phyloP scores from a whole-genome alignment of 2,888 invertebrate genomes.

The Chloroclysta siterata region DNA sequence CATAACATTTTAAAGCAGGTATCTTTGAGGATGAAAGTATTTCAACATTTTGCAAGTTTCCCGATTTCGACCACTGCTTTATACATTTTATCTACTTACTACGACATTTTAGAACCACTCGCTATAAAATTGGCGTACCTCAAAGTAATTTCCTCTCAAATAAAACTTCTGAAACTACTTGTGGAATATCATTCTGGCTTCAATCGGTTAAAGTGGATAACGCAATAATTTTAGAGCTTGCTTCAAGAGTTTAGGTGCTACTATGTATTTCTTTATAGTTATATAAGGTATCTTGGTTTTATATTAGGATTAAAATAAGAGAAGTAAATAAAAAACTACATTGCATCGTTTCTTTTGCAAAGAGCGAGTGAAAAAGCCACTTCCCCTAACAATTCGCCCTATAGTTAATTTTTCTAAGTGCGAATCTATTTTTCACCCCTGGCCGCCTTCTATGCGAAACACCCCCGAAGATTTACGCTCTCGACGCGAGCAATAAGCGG shows the following conservation, averaged over 20 bases:
- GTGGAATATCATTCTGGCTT: slow-evolving; percentile 34
- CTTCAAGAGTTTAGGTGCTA: slow-evolving; percentile 8
- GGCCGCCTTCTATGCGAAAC: slow-evolving; percentile 59
- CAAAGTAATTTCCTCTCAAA: slow-evolving; percentile 37
- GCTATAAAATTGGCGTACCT: slow-evolving; percentile 39
- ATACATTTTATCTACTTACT: slow-evolving; percentile 34
- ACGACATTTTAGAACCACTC: slow-evolving; percentile 37
- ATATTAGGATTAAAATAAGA: not conserved
- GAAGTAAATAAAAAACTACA: not conserved
- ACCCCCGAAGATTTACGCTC: slow-evolving; percentile 74
- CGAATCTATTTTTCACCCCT: slow-evolving; percentile 75
- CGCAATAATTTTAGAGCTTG: slow-evolving; percentile 25
- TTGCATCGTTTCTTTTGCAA: slow-evolving; percentile 1
- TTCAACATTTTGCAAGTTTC: slow-evolving; percentile 36
- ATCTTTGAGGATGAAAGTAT: slow-evolving; percentile 23
- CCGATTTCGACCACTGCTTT: slow-evolving; percentile 29
- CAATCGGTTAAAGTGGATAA: slow-evolving; percentile 35
- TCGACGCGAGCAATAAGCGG: slow-evolving; percentile 75
- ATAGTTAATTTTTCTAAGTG: slow-evolving; percentile 78
- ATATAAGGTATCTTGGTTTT: not conserved
- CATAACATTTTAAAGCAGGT: slow-evolving; percentile 9
- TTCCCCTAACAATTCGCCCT: slow-evolving; percentile 42
- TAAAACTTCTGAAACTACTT: slow-evolving; percentile 37
- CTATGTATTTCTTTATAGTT: not conserved
- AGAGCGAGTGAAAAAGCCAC: slow-evolving; percentile 18